These are phyloP conservation scores for Peromyscus leucopus DNA, from an alignment of 2,113 vertebrate genomes.

Conservation along the genomic window DNA sequence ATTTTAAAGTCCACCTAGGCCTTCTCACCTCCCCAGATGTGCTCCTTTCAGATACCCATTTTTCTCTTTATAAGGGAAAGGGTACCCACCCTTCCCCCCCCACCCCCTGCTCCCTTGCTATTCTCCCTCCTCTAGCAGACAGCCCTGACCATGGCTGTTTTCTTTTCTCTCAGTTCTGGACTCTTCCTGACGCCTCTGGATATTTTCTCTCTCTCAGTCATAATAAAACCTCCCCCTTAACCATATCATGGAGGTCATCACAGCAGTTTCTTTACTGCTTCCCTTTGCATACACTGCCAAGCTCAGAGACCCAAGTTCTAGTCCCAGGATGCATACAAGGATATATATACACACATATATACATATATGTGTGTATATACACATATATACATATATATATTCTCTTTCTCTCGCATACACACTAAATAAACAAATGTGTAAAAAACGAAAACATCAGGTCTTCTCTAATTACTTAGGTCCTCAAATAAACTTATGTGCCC, in stretches of 20 bases:
- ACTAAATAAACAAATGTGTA: neutral
- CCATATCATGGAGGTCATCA: no score
- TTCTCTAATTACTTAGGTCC: neutral
- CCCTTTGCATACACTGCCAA: neutral
- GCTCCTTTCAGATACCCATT: neutral
- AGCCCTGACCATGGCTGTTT: neutral
- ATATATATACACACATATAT: no score
- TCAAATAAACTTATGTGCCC: neutral
- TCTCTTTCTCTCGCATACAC: neutral
- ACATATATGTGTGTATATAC: neutral
- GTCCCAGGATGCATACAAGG: neutral
- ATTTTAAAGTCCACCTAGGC: neutral
- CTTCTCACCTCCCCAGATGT: neutral
- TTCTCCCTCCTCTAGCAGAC: neutral
- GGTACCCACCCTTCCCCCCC: no score
- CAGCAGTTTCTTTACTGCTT: neutral
- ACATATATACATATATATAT: neutral
- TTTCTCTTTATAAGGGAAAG: neutral
- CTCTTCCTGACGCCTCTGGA: neutral
- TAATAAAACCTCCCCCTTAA: neutral
- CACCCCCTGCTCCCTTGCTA: neutral
- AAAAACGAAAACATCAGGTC: neutral
- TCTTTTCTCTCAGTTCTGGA: neutral
- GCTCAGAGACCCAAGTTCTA: neutral
- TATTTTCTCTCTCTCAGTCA: neutral